Evolutionary conservation across 2,113 vertebrate genomes (phyloP).

Genomic region (Anarhynchus alexandrinus): DNA sequence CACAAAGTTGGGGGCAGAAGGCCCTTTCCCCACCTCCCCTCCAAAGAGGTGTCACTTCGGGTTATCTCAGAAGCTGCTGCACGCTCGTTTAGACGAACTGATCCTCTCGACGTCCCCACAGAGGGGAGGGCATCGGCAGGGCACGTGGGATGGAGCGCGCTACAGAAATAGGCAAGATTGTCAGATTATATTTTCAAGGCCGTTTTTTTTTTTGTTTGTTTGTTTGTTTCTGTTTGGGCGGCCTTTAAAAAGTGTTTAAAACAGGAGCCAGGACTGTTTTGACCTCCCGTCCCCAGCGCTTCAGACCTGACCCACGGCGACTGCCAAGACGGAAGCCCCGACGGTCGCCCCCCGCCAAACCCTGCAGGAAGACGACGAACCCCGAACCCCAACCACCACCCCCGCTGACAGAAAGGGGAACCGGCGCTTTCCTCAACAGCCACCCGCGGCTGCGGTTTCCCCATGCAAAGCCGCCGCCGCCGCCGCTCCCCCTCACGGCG

Average conservation of each 20-base stretch:
- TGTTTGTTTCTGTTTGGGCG: not conserved
- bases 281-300: accelerated
- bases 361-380: not conserved
- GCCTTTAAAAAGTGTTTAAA: not conserved
- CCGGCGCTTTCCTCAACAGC: not conserved
- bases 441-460: not conserved
- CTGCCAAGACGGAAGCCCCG: accelerated
- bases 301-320: accelerated
- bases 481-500: not conserved
- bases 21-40: not conserved
- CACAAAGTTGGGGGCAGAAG: too few relatives aligned
- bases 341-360: too few relatives aligned
- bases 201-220: not conserved
- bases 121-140: accelerated
- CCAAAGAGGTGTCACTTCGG: too few relatives aligned
- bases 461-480: not conserved
- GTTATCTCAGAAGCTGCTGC: too few relatives aligned
- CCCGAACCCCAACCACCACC: too few relatives aligned
- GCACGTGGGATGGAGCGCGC: accelerated
- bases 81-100: accelerated
- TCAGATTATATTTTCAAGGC: not conserved
- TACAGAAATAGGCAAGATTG: accelerated
- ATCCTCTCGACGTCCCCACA: accelerated
- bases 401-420: not conserved
- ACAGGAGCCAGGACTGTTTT: accelerated